phyloP scores from a whole-genome alignment of 2,113 vertebrate genomes.

The Thunnus thynnus region DNA sequence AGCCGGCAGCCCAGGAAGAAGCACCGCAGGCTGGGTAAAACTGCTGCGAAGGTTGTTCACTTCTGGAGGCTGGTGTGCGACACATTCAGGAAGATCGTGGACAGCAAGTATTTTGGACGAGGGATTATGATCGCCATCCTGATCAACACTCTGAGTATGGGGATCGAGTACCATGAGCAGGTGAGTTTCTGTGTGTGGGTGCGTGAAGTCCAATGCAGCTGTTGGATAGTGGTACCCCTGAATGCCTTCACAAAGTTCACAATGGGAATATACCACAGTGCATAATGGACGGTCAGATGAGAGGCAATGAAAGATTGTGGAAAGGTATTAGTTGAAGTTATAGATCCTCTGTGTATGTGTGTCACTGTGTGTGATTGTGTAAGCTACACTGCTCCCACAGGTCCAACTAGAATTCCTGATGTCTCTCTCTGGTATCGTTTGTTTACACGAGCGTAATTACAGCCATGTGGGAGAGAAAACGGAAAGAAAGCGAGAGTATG shows the following conservation, averaged over 20 bases:
- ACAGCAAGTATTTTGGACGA: conserved; percentile 98
- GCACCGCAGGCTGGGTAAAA: conserved; percentile 76
- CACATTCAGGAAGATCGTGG: conserved; percentile 96
- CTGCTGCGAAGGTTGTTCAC: conserved; percentile 82
- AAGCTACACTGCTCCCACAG: conserved; percentile 54
- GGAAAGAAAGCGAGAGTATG: conserved; percentile 6
- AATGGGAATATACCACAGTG: not conserved
- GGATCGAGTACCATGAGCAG: conserved; percentile 98
- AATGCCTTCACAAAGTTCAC: not conserved
- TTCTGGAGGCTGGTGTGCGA: conserved; percentile 95
- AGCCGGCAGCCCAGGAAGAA: conserved; percentile 80
- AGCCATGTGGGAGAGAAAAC: conserved; percentile 67
- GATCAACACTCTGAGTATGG: conserved; percentile 99
- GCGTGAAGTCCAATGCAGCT: not conserved
- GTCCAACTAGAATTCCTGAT: conserved; percentile 66
- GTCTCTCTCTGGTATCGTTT: conserved; percentile 65
- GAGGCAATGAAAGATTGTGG: not conserved
- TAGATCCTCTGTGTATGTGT: conserved; percentile 22
- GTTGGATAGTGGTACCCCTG: not conserved
- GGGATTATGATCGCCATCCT: conserved; percentile 99
- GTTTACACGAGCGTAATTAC: conserved; percentile 75
- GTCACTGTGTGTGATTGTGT: conserved; percentile 50
- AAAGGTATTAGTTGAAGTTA: conserved; percentile 3
- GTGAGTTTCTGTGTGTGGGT: conserved; percentile 52
- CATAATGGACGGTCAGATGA: not conserved